These are phyloP conservation scores for Pollicipes pollicipes DNA, from an alignment of 1,140 invertebrate genomes.

Conservation along the genomic window DNA sequence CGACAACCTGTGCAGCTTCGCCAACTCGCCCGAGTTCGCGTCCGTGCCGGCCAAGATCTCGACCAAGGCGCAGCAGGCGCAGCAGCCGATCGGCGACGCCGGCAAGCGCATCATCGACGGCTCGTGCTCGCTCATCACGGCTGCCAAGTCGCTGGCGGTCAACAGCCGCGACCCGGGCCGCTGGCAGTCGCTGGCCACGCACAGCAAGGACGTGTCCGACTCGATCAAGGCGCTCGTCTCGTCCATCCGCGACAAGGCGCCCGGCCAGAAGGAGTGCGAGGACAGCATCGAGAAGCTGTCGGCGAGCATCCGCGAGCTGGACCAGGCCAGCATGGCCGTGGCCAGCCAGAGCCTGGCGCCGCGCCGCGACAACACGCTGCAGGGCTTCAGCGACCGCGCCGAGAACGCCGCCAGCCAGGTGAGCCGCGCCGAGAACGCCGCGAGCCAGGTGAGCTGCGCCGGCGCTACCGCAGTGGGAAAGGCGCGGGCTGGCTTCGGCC, in stretches of 20 bases:
- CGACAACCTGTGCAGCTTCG: slow-evolving; percentile 79
- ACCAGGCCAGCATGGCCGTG: slow-evolving; percentile 68
- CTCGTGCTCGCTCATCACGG: slow-evolving; percentile 72
- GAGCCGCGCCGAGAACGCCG: slow-evolving; percentile 40
- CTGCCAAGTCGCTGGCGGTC: slow-evolving; percentile 73
- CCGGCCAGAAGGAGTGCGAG: slow-evolving; percentile 86
- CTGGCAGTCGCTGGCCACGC: slow-evolving; percentile 80
- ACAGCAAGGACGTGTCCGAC: slow-evolving; percentile 88
- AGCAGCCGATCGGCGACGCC: slow-evolving; percentile 71
- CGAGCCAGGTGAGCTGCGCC: slow-evolving; percentile 43
- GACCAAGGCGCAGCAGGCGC: slow-evolving; percentile 46
- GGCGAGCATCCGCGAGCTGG: slow-evolving; percentile 55
- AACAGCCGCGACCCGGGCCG: slow-evolving; percentile 77
- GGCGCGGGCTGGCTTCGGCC: no score
- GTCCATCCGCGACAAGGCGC: slow-evolving; percentile 82
- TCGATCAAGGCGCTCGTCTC: slow-evolving; percentile 85
- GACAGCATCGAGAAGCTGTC: slow-evolving; percentile 59
- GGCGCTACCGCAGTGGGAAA: no score
- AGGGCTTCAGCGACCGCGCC: slow-evolving; percentile 59
- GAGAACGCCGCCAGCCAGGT: slow-evolving; percentile 50
- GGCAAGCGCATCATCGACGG: slow-evolving; percentile 58
- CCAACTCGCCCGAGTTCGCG: slow-evolving; percentile 79
- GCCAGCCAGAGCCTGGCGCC: slow-evolving; percentile 61
- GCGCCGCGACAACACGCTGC: slow-evolving; percentile 46
- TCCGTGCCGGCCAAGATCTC: slow-evolving; percentile 82